Evolutionary conservation across 1,140 invertebrate species (phyloP), one percentile per base, ranked within the genome.

Genomic region (Ceratosolen solmsi): DNA sequence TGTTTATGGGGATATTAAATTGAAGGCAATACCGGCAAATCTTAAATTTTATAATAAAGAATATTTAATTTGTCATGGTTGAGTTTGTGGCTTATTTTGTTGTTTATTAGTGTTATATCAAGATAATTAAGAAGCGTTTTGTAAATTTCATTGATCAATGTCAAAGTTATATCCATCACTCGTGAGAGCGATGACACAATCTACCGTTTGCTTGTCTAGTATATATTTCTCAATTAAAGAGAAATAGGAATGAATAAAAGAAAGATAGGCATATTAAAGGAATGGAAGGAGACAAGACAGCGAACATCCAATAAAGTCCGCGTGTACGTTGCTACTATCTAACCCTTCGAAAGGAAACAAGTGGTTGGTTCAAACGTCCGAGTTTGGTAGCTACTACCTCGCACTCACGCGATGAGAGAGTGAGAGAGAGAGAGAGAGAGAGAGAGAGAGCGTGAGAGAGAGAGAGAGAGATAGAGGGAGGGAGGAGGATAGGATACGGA

Each of bases 301-400:
- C 15, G 11, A 22, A 46, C 15, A 49, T 30, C 13, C 22, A 75
- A 58, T 56, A 75, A 58, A 54, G 17, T 27, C 56, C 60, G 36
- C 36, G 36, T 68, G 63, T 38, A 36, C 33, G 38, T 20, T n/a
- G 33, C 1, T 22, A 38, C 63, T 68, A 68, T 20, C 63, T 68
- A 20, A 38, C 17, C 33, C 30, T 68, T 68, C 33, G 33, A 68
- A 38, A 36, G 54, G 49, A 56, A 75, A 60, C 73, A 25, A 75
- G 33, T 25, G 54, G 20, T 22, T 15, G 13, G 56, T 72, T 25
- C n/a, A 60, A 79, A 72, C 38, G 33, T 79, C 36, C 38, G 75
- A 68, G 58, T 78, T 46, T 25, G 33, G 76, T 46, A 30, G 68
- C 77, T 65, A 36, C 60, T 68, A 72, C 51, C 77, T 79, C 51